Base-by-base conservation (phyloP, 2,888 invertebrate genomes). In the Harpalus rufipes region DNA sequence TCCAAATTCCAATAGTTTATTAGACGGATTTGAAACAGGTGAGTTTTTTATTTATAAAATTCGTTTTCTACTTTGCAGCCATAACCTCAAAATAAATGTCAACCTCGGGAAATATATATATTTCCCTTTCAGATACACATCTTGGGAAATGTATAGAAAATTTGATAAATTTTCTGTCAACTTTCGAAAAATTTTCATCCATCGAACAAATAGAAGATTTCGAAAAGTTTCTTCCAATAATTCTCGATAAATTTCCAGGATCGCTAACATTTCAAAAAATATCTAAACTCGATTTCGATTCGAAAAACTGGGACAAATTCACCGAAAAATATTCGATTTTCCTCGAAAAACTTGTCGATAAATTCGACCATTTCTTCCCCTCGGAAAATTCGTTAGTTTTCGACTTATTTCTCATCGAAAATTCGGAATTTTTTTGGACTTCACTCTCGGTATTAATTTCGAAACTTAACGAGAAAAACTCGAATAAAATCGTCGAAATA, bases 231-330 rank as follows among this genome's bases (percentile, higher is more conserved):
- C 86, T 92, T 65, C 87, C 88, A 18, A 85, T 89, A 10, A 82
- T 93, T 5, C 85, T 89, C 32, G 86, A 89, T 56, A 88, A 89
- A 65, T 88, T 92, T 80, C 92, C 93, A 3, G 94, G 94, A 7
- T 92, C 93, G 0, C 88, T 94, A 41, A 96, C 96, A 0, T 92
- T 94, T 16, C 95, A 96, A 89, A 95, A 94, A 89, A 90, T 96
- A n/a, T 88, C 91, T 10, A 91, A 91, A 56, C 86, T 92, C 0
- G 96, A 96, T 89, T 86, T 87, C 12, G 89, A 88, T 63, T 18
- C 84, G 44, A 86, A 86, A 32, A 86, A 86, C 80, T 91, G 92
- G 90, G 83, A 87, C 21, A 86, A 90, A 32, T 91, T 93, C 56
- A 90, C 93, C 4, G 87, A 92, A 3, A 91, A 92, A 14, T 87